Conservation (phyloP, 2,888 invertebrate species). For the Tachina fera region DNA sequence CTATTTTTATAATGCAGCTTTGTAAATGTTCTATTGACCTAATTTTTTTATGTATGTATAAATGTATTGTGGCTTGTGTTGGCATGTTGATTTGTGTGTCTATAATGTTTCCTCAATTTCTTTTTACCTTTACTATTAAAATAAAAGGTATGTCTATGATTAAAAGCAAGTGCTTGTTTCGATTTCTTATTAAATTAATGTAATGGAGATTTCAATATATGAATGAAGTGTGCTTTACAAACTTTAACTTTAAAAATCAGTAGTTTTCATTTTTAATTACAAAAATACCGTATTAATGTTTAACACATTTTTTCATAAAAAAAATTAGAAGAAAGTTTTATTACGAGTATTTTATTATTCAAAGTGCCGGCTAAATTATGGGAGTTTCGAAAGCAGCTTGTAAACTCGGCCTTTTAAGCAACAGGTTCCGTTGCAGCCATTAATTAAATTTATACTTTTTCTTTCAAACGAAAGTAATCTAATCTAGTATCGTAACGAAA, state of each 20-base stretch:
- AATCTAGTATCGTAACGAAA: no score
- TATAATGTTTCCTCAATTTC: constrained; percentile 3
- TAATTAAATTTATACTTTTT: no score
- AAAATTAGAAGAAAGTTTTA: no score
- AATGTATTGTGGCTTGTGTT: background rate
- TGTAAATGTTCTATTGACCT: constrained; percentile 61
- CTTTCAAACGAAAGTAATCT: no score
- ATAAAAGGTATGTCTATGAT: constrained; percentile 13
- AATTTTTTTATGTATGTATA: constrained; percentile 15
- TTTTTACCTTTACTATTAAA: background rate
- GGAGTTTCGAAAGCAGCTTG: no score
- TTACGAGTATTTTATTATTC: no score
- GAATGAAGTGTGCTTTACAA: background rate
- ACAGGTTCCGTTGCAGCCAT: no score
- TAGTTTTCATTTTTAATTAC: no score
- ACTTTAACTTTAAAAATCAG: background rate
- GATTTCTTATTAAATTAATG: background rate
- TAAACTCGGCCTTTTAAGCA: no score
- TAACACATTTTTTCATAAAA: no score
- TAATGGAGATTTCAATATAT: background rate
- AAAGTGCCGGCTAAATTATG: no score
- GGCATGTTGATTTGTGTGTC: background rate
- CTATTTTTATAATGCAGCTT: constrained; percentile 21
- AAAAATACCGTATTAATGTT: no score
- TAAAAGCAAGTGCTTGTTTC: constrained; percentile 29